phyloP scores from a whole-genome alignment of 2,888 invertebrate genomes.

The Osmoderma eremita region DNA sequence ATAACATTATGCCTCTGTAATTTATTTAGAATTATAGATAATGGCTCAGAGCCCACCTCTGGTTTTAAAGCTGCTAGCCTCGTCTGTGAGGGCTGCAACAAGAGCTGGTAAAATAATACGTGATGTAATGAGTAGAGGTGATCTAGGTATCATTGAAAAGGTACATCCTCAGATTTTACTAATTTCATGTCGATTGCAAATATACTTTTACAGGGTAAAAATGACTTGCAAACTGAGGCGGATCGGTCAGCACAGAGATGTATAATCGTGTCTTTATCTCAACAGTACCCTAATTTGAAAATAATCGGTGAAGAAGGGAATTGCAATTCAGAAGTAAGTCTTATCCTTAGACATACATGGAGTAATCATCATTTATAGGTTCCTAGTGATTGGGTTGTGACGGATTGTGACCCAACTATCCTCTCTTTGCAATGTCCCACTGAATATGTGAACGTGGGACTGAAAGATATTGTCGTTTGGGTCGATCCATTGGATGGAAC shows the following conservation, averaged over 20 bases:
- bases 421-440: slow-evolving; percentile 74
- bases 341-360: not conserved
- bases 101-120: slow-evolving; percentile 90
- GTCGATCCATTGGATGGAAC: slow-evolving; percentile 99
- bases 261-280: slow-evolving; percentile 87
- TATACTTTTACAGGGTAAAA: slow-evolving; percentile 72
- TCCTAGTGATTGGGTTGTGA: slow-evolving; percentile 80
- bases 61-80: slow-evolving; percentile 77
- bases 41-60: slow-evolving; percentile 75
- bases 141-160: slow-evolving; percentile 92
- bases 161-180: slow-evolving; percentile 62
- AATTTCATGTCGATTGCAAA: not conserved
- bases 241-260: slow-evolving; percentile 95
- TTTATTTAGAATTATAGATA: not conserved
- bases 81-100: slow-evolving; percentile 81
- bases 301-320: slow-evolving; percentile 93
- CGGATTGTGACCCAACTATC: slow-evolving; percentile 72
- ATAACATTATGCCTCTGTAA: not conserved
- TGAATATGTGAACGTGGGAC: slow-evolving; percentile 71
- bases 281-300: slow-evolving; percentile 83
- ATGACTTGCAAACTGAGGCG: slow-evolving; percentile 98
- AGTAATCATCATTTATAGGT: slow-evolving; percentile 57
- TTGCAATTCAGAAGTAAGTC: slow-evolving; percentile 69
- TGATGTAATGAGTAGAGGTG: slow-evolving; percentile 89
- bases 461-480: slow-evolving; percentile 93